Percentiles rank a stretch among this genome's conserved stretches.
These are phyloP conservation scores for Buphagus erythrorhynchus DNA, from an alignment of 2,797 vertebrate genomes.

Conservation along the genomic window DNA sequence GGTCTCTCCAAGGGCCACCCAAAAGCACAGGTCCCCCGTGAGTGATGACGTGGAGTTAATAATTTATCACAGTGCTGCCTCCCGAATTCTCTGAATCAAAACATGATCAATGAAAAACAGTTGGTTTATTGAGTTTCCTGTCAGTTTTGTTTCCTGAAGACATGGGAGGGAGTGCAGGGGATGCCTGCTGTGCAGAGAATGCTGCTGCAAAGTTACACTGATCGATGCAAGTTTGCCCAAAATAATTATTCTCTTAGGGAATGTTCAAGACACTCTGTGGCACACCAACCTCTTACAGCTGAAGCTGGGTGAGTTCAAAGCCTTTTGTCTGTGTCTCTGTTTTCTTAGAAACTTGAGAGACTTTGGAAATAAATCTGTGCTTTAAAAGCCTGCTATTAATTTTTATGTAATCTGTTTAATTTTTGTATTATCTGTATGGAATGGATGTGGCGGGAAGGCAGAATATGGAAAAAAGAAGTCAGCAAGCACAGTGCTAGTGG, in stretches of 20 bases:
- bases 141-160: constrained; percentile 84
- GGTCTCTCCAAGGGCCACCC: constrained; percentile 72
- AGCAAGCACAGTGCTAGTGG: not conserved
- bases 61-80: constrained; percentile 81
- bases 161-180: constrained; percentile 77
- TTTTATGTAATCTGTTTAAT: not conserved
- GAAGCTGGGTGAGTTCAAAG: constrained; percentile 67
- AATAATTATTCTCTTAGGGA: constrained; percentile 87
- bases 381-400: not conserved
- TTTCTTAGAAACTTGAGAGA: constrained; percentile 50
- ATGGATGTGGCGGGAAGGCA: not conserved
- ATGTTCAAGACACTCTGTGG: constrained; percentile 75
- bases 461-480: not conserved
- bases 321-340: constrained; percentile 26
- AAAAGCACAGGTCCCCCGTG: constrained; percentile 66
- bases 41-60: constrained; percentile 84
- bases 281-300: constrained; percentile 75
- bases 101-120: constrained; percentile 89
- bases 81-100: constrained; percentile 78
- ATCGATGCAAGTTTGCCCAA: constrained; percentile 89
- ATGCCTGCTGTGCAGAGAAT: not conserved
- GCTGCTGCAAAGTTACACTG: constrained; percentile 76
- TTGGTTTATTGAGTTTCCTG: constrained; percentile 87
- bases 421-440: not conserved
- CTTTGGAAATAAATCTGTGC: not conserved